Percentiles rank a stretch among this genome's conserved stretches.
These are phyloP conservation scores for Siphlonurus alternatus DNA, from an alignment of 2,888 invertebrate species.

Conservation along the genomic window DNA sequence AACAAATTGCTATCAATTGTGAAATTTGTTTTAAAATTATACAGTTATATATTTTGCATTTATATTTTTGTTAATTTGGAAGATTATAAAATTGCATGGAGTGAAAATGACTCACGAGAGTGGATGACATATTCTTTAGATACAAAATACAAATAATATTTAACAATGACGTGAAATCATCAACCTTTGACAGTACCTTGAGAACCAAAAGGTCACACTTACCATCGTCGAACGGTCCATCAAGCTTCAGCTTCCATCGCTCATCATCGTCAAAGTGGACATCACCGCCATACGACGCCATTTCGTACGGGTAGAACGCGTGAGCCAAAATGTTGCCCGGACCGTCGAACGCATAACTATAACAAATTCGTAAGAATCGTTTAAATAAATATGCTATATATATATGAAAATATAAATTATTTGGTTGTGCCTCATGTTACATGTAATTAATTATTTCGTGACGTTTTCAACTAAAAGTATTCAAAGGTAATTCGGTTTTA, in stretches of 20 bases:
- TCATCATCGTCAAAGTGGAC: conserved; percentile 70
- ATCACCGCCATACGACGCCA: conserved; percentile 39
- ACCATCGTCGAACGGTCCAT: conserved; percentile 18
- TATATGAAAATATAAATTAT: background rate
- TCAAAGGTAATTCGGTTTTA: no score
- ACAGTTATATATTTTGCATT: no score
- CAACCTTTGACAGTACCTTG: no score
- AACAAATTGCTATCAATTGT: no score
- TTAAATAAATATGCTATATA: background rate
- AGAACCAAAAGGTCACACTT: background rate
- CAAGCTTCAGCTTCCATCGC: conserved; percentile 39
- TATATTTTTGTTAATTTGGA: no score
- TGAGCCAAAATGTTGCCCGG: conserved; percentile 55
- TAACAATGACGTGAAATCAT: no score
- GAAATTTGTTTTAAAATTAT: no score
- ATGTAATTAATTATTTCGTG: background rate
- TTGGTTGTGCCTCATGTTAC: background rate
- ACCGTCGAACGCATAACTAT: conserved; percentile 60
- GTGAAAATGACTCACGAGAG: no score
- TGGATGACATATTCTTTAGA: no score
- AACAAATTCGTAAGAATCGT: conserved; percentile 7
- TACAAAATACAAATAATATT: background rate
- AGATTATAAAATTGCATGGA: no score
- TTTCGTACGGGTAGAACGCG: conserved; percentile 54
- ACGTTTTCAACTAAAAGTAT: no score